Percentiles rank a stretch among this genome's conserved stretches.
Evolutionary conservation across 2,797 vertebrate genomes (phyloP).

Genomic region (Platyrinchus mystaceus): DNA sequence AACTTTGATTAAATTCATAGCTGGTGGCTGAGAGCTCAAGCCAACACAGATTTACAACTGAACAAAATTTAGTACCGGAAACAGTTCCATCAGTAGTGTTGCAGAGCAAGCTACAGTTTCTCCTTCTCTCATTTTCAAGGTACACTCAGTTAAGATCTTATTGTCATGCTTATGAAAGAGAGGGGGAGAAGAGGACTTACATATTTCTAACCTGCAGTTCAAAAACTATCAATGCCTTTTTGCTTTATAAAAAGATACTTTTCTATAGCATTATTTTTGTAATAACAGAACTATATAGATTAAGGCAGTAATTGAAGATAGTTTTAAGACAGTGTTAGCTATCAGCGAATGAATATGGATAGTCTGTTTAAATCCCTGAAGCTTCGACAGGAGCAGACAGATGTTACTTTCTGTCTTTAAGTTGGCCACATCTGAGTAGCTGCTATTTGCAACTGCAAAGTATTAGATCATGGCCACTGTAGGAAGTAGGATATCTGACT

Average conservation of each 20-base stretch:
- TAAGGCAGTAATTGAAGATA: background rate
- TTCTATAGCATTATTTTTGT: background rate
- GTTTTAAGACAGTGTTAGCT: background rate
- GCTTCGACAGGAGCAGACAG: background rate
- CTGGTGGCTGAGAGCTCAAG: constrained; percentile 34
- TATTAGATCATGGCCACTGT: background rate
- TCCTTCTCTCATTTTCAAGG: background rate
- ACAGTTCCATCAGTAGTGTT: constrained; percentile 4
- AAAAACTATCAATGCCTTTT: background rate
- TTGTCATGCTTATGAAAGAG: background rate
- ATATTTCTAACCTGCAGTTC: background rate
- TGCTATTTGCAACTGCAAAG: background rate
- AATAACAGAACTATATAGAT: background rate
- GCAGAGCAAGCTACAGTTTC: background rate
- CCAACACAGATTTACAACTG: constrained; percentile 29
- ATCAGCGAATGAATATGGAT: background rate
- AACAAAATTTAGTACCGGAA: constrained; percentile 44
- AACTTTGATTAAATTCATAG: constrained; percentile 54
- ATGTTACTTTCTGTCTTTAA: background rate
- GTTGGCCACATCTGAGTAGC: background rate
- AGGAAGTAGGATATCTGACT: background rate
- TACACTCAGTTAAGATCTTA: background rate
- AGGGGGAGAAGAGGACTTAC: background rate
- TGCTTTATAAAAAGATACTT: background rate
- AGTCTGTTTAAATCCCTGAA: background rate